Evolutionary conservation across 2,888 invertebrate species (phyloP).

Genomic region (Athalia circularis): DNA sequence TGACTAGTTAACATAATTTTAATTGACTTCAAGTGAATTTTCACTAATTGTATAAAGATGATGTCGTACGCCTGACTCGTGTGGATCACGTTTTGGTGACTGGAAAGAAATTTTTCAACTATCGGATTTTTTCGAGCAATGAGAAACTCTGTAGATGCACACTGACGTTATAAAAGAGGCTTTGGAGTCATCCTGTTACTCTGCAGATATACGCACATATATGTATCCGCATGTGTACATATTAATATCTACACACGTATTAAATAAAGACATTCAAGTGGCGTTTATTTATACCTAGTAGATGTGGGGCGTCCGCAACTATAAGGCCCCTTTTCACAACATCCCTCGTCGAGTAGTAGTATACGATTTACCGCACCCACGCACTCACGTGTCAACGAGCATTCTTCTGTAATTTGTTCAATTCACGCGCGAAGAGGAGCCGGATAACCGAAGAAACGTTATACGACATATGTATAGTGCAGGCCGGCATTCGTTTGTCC

Average conservation of each 20-base stretch:
- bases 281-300: no score
- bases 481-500: slow-evolving; percentile 26
- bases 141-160: slow-evolving; percentile 11
- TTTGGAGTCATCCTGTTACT: slow-evolving; percentile 19
- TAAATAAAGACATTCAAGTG: no score
- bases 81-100: no score
- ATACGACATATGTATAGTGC: background rate
- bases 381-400: slow-evolving; percentile 55
- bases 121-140: background rate
- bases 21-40: no score
- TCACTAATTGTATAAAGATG: no score
- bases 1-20: no score
- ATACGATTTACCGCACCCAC: slow-evolving; percentile 8
- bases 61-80: no score
- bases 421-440: slow-evolving; percentile 62
- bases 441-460: no score
- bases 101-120: no score
- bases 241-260: no score
- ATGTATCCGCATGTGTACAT: no score
- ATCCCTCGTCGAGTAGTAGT: background rate
- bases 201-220: background rate
- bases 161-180: background rate
- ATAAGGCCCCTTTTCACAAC: background rate
- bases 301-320: no score
- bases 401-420: slow-evolving; percentile 73